Base-by-base conservation (phyloP, 2,888 invertebrate genomes). In the Epinotia bilunana region DNA sequence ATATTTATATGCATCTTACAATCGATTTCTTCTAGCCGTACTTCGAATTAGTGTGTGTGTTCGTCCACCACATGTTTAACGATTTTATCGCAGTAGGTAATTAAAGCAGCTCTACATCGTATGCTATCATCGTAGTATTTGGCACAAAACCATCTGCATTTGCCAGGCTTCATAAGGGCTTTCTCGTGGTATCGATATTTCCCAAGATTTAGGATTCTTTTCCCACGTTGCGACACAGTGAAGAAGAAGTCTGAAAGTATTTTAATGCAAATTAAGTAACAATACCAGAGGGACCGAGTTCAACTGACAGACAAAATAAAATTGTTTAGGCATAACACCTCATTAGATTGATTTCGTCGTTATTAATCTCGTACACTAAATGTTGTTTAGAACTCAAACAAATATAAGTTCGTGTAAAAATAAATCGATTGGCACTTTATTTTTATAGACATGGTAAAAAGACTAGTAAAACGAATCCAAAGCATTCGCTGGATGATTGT, bases 401-500 rank as follows among this genome's bases (percentile, higher is more conserved):
- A 53, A 60, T 23, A 60, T 46, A 69, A 57, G 23, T 69, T 39
- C 3, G 4, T 53, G 33, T 18, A 67, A 64, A 74, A 58, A 74
- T 74, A 64, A 16, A 61, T 39, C 49, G 20, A 69, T 60, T 74
- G 71, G 67, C 72, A 75, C 57, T 71, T 75, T 72, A 65, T 72
- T 74, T n/a, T 6, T 13, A 57, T 11, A 58, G n/a, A 33, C 57
- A 53, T 57, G 12, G 33, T 57, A 71, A n/a, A 67, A 46, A 57
- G 67, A 75, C 67, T 75, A 75, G 75, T 62, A 72, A 72, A 60
- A 72, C 79, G 74, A 74, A 80, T 76, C 80, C 79, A 18, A 62
- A 46, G 77, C 13, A 43, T 70, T 73, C 3, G 76, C 78, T 7
- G 84, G 83, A 70, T 90, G 90, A 20, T 84, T 87, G 72, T 91